Evolutionary conservation across 2,113 vertebrate genomes (phyloP), one percentile per base, ranked within the genome.

Genomic region (Brevimyrus niger): DNA sequence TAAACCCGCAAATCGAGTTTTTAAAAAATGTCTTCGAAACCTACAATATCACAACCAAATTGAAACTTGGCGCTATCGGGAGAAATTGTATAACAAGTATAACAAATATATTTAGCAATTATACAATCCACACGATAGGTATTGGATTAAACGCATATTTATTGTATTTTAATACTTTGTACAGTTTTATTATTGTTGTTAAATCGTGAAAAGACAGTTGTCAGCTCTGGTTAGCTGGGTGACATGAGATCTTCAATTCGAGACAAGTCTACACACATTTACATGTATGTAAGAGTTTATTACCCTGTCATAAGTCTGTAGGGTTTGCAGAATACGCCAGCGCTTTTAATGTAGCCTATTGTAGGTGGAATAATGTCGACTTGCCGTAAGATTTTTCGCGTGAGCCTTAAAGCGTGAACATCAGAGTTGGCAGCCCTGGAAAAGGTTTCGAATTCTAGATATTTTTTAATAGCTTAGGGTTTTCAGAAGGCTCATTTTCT

Each of bases 1-100:
- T 84, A 19, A 10, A 85, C 88, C 88, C 38, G 88, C 76, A 89
- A 47, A 44, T 42, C 80, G n/a, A 44, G 73, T 82, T 87, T 87
- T 13, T 4, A 35, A 88, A 87, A 88, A 86, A 86, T 51, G 23
- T 86, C 42, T 51, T 86, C 48, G 19, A 51, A 84, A 84, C 21
- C 82, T n/a, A 84, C 44, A 84, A 46, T 84, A 84, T 47, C 17
- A 21, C 42, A 44, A 23, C 82, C 38, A 23, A 38, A 80, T 80
- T 80, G 13, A 80, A 42, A 80, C 73, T 38, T 42, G 73, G 73
- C 13, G 31, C 42, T 80, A 80, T 42, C 35, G 15, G 31, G 19
- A 80, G 31, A 19, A 38, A 38, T 6, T 80, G 5, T 38, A 80
- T 80, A 4, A 17, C 15, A 42, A 42, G 35, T 42, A 27, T 31